phyloP scores from a whole-genome alignment of 2,888 invertebrate genomes.

The Apantesis nais region DNA sequence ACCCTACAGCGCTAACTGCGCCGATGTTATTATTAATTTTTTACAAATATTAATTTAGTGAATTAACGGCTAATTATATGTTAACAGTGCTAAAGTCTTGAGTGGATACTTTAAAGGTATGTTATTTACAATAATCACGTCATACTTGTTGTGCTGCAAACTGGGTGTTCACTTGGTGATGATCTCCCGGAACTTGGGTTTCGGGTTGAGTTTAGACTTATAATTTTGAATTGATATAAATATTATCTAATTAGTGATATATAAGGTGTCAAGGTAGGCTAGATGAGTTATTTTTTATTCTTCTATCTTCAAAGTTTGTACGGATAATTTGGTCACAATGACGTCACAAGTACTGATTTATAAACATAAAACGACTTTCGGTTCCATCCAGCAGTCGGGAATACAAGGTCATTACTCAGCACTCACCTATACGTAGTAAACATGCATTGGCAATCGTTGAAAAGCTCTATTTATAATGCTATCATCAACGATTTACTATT shows the following conservation, averaged over 20 bases:
- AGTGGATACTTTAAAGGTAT: constrained; percentile 67
- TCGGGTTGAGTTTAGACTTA: constrained; percentile 27
- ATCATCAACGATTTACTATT: constrained; percentile 57
- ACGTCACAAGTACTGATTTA: constrained; percentile 81
- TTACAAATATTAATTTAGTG: constrained; percentile 45
- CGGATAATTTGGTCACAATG: constrained; percentile 75
- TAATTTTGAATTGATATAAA: constrained; percentile 18
- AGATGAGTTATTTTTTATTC: constrained; percentile 44
- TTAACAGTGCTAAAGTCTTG: constrained; percentile 49
- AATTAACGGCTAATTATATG: constrained; percentile 38
- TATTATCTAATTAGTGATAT: constrained; percentile 19
- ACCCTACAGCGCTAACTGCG: constrained; percentile 64
- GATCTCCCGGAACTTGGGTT: constrained; percentile 42
- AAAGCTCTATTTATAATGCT: constrained; percentile 74
- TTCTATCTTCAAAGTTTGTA: constrained; percentile 55
- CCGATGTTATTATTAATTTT: constrained; percentile 65
- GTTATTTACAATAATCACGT: constrained; percentile 72
- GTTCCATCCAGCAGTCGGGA: constrained; percentile 74
- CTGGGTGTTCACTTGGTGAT: constrained; percentile 63
- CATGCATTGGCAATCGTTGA: constrained; percentile 73
- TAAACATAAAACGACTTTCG: constrained; percentile 77
- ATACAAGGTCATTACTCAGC: constrained; percentile 77
- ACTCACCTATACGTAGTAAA: constrained; percentile 68
- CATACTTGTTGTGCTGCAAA: constrained; percentile 63
- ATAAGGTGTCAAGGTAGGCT: constrained; percentile 25